Evolutionary conservation across 2,797 vertebrate species (phyloP), one percentile per base, ranked within the genome.

Genomic region (Hyperoplus lanceolatus): DNA sequence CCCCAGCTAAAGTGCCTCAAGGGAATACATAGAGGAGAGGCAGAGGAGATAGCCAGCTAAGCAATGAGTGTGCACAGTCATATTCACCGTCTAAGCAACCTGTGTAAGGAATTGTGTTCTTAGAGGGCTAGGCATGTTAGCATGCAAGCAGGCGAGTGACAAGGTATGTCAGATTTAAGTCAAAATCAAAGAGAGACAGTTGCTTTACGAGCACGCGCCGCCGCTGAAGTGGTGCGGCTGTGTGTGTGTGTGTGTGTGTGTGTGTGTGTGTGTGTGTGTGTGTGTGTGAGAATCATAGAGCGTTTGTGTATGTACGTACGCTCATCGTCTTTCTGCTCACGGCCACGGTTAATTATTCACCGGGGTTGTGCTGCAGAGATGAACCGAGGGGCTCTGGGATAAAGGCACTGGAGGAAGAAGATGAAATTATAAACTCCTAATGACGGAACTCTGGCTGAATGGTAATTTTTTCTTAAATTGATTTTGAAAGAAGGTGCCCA

Each of bases 381-480:
- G 91, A 93, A 93, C 91, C 71, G 88, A 89, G 89, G 86, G 90
- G 92, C 88, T 92, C 73, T 84, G 90, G 91, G 91, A 93, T 90
- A 90, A 93, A 94, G 91, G 90, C 90, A 92, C 87, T 90, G 90
- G 91, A 94, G 93, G 87, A 87, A 87, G 91, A 91, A 93, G 93
- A 93, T 95, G 93, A 93, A 95, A 95, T 94, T 95, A 95, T 94
- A 90, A 93, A 93, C 92, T 90, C 90, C 92, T 93, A 94, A 95
- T 94, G 94, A 92, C 81, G 83, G 90, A 92, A 89, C 92, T 91
- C 89, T 54, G 86, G 85, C 89, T 89, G 93, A 93, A 94, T 95
- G 92, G 89, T 91, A 95, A 94, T 94, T 93, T 29, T 29, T 29
- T 90, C 86, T 91, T 89, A 91, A 93, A 94, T 94, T 92, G 93